Percentiles rank a stretch among this genome's conserved stretches.
Conservation (phyloP, 2,888 invertebrate species). For the Bombyx huttoni region DNA sequence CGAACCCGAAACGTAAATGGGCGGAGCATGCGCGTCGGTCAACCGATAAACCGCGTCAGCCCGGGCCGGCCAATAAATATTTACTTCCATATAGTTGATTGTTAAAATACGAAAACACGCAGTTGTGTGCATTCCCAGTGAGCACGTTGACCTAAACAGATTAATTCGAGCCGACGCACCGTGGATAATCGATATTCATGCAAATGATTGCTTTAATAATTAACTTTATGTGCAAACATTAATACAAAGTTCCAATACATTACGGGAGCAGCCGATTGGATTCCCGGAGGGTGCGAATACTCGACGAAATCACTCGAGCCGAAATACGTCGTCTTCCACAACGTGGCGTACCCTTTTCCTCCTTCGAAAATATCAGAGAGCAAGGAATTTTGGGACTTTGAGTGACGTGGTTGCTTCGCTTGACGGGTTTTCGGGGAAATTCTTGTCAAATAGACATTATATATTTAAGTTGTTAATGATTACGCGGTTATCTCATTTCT, state of each 20-base stretch:
- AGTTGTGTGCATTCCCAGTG: constrained; percentile 51
- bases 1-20: constrained; percentile 28
- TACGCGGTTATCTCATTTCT: background rate
- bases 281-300: constrained; percentile 29
- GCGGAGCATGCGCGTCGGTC: constrained; percentile 23
- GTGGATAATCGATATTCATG: constrained; percentile 13
- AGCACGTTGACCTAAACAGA: constrained; percentile 42
- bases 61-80: constrained; percentile 26
- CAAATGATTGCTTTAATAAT: constrained; percentile 11
- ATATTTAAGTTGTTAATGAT: background rate
- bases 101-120: constrained; percentile 39
- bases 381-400: constrained; percentile 36
- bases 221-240: constrained; percentile 18
- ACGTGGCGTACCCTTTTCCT: constrained; percentile 19
- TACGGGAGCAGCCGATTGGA: constrained; percentile 23
- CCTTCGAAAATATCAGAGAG: constrained; percentile 35
- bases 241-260: constrained; percentile 18
- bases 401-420: constrained; percentile 29
- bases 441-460: background rate
- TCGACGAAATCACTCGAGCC: constrained; percentile 28
- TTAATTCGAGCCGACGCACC: constrained; percentile 30
- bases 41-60: constrained; percentile 28
- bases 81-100: constrained; percentile 40
- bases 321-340: constrained; percentile 26
- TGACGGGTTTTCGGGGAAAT: constrained; percentile 22